Percentiles rank a stretch among this genome's conserved stretches.
These are phyloP conservation scores for Alexandromys oeconomus DNA, from an alignment of 2,797 vertebrate genomes.

Conservation along the genomic window DNA sequence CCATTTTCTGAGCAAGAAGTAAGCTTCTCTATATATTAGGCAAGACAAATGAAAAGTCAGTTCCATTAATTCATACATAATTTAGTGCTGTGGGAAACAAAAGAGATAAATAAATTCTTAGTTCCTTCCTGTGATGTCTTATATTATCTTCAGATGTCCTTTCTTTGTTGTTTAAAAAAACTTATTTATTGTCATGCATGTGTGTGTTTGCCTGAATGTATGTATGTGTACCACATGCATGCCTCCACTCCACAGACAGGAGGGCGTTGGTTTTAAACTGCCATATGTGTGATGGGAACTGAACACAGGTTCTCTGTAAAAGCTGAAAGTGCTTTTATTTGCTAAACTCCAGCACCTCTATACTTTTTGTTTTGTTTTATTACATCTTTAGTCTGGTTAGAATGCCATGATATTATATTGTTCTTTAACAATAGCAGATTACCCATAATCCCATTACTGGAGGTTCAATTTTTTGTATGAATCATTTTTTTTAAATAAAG, in stretches of 20 bases:
- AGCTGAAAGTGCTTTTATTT: neutral
- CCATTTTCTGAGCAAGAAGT: slow-evolving; percentile 57
- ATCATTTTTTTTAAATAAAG: neutral
- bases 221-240: too few relatives aligned
- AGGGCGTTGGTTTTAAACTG: neutral
- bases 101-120: slow-evolving; percentile 46
- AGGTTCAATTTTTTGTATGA: slow-evolving; percentile 11
- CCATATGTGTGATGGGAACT: neutral
- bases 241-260: neutral
- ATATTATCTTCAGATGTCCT: neutral
- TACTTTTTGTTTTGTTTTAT: neutral
- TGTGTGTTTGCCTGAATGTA: neutral
- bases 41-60: slow-evolving; percentile 58
- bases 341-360: neutral
- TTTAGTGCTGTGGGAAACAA: slow-evolving; percentile 60
- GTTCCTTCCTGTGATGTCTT: slow-evolving; percentile 36
- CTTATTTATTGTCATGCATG: neutral
- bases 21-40: slow-evolving; percentile 54
- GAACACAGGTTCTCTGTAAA: neutral
- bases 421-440: slow-evolving; percentile 33
- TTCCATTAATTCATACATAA: slow-evolving; percentile 63
- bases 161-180: slow-evolving; percentile 29
- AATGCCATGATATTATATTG: slow-evolving; percentile 7
- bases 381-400: slow-evolving; percentile 32
- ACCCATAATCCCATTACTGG: slow-evolving; percentile 33